Evolutionary conservation across 2,113 vertebrate species (phyloP).

Genomic region (Calidris pugnax): DNA sequence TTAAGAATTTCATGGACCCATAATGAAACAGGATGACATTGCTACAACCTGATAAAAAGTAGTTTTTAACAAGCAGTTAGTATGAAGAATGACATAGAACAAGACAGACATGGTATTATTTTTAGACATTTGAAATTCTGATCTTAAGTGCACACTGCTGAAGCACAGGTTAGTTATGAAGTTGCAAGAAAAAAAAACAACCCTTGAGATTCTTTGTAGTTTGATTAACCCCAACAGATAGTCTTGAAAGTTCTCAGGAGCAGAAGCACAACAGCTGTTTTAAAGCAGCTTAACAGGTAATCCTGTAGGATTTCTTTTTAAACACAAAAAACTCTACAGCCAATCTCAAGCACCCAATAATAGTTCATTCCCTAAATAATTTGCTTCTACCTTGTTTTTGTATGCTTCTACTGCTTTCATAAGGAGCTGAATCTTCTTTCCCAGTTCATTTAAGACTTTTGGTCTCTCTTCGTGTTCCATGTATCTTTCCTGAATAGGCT

Average conservation of each 20-base stretch:
- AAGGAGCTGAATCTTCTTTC: slow-evolving; percentile 90
- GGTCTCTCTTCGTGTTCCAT: slow-evolving; percentile 91
- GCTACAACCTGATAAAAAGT: neutral
- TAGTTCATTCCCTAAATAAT: neutral
- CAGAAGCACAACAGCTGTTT: neutral
- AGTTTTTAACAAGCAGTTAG: neutral
- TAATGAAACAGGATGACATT: neutral
- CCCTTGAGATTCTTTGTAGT: neutral
- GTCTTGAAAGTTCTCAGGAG: neutral
- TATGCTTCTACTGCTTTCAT: slow-evolving; percentile 91
- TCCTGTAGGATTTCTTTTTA: neutral
- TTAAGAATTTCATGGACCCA: neutral
- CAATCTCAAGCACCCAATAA: rapidly evolving
- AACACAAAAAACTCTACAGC: neutral
- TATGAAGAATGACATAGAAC: neutral
- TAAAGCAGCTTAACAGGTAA: neutral
- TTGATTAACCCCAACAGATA: neutral
- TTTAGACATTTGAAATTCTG: neutral
- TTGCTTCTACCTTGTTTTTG: slow-evolving; percentile 85
- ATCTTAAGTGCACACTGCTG: neutral
- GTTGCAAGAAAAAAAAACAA: neutral
- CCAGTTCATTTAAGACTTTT: slow-evolving; percentile 90
- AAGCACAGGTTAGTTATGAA: neutral
- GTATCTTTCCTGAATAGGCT: slow-evolving; percentile 88
- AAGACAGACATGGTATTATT: neutral